A percentile compares a stretch with the other conserved stretches of the same genome.
Conservation (phyloP, 1,140 invertebrate genomes). For the Caenorhabditis remanei region DNA sequence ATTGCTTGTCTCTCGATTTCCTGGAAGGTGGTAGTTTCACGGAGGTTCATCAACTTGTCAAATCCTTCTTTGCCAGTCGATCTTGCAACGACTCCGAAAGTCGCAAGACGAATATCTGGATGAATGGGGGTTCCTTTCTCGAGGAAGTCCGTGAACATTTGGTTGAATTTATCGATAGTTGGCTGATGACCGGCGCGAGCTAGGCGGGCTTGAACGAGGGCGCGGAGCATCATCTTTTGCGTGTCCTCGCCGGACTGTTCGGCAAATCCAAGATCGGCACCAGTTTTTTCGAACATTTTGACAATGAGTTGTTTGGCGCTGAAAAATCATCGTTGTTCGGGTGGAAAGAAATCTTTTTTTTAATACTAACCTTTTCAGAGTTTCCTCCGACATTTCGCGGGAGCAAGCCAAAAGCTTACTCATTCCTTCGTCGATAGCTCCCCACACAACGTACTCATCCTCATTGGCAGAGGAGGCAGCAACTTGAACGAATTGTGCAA, state of each 20-base stretch:
- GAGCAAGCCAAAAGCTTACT: background rate
- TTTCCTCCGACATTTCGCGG: background rate
- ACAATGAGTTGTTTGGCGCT: slow-evolving; percentile 70
- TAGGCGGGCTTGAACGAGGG: slow-evolving; percentile 86
- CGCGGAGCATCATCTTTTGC: slow-evolving; percentile 87
- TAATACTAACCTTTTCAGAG: background rate
- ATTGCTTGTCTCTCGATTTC: slow-evolving; percentile 93
- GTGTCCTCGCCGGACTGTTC: slow-evolving; percentile 77
- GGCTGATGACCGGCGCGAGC: slow-evolving; percentile 86
- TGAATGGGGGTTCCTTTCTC: slow-evolving; percentile 82
- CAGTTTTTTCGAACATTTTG: slow-evolving; percentile 77
- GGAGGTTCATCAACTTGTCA: slow-evolving; percentile 86
- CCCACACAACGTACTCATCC: slow-evolving; percentile 76
- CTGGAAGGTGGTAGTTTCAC: slow-evolving; percentile 87
- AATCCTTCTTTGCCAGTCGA: slow-evolving; percentile 84
- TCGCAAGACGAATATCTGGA: slow-evolving; percentile 85
- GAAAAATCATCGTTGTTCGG: background rate
- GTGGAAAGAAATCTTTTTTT: background rate
- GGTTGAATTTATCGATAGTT: slow-evolving; percentile 84
- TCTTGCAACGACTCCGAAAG: slow-evolving; percentile 87
- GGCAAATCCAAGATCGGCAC: slow-evolving; percentile 79
- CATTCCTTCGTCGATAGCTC: slow-evolving; percentile 63
- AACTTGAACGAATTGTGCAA: slow-evolving; percentile 73
- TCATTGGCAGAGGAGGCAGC: slow-evolving; percentile 70
- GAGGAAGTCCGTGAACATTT: slow-evolving; percentile 84